Evolutionary conservation across 2,797 vertebrate genomes (phyloP), one percentile per base, ranked within the genome.

Genomic region (Prunella strophiata): DNA sequence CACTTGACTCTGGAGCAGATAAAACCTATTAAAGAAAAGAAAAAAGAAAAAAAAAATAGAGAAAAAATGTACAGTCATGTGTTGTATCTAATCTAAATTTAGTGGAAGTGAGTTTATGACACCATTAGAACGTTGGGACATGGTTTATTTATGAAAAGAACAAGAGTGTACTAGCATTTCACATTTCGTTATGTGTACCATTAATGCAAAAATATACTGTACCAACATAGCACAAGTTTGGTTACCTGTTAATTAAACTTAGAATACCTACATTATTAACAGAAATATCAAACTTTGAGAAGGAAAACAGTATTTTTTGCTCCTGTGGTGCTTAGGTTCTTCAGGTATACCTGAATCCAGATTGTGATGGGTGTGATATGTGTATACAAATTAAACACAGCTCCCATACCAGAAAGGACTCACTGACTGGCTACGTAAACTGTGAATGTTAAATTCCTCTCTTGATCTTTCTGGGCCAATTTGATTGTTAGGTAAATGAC

Each of bases 141-240:
- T 82, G 68, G 50, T 97, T 97, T 97, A 97, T 97, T 97, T 89
- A 97, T 86, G 88, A 97, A 96, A 95, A 93, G 71, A 95, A 87
- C 57, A 93, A 90, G 71, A 93, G 85, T n/a, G 43, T 77, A 93
- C 74, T 52, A 96, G 79, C 77, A 89, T 80, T 92, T 91, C 52
- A 86, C 75, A 88, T 82, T 92, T 85, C 54, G 94, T 95, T 77
- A 92, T 19, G 51, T 42, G 40, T 72, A 95, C 65, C 43, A 93
- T 75, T 90, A 89, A 75, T 84, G 93, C 65, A 93, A 82, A 96
- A 94, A 96, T 86, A 96, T 43, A 93, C 43, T 94, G 62, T 61
- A 90, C 67, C 67, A 90, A 95, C 45, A 45, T 11, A 83, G 70
- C 48, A 88, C n/a, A 75, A 86, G 14, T 85, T 62, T 58, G 16